Evolutionary conservation across 2,113 vertebrate genomes (phyloP), one percentile per base, ranked within the genome.

Genomic region (Hippocampus guttulatus): DNA sequence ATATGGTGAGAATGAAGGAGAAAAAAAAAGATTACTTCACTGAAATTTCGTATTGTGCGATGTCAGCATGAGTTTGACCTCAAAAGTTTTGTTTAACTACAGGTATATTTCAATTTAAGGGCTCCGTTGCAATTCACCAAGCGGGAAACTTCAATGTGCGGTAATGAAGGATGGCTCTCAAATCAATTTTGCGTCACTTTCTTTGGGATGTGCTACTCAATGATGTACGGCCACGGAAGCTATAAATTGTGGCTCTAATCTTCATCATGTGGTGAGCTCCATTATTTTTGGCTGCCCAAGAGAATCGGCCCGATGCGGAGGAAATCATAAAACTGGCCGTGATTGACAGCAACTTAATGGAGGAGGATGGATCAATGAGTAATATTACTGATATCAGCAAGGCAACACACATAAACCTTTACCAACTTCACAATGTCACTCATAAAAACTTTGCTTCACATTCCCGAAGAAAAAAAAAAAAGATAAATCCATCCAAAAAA

Each of bases 351-450:
- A 76, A 73, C 86, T 85, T 92, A 92, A 92, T 91, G 89, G 88
- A 89, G 72, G 79, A 83, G 83, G 83, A 81, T 8, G 69, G 88
- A 93, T 93, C 92, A 88, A 92, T 93, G 91, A 85, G 91, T 88
- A 89, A 91, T 91, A 38, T 38, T 38, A 0, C 33, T 38, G 33
- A 38, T 38, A 92, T 88, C 90, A 84, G 84, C 81, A 72, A 79
- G 83, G 78, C 83, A 83, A 88, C 83, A 81, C 82, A 68, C 88
- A 87, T 89, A 88, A 89, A 90, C 87, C 89, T 92, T 90, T 87
- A 90, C 74, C 86, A 91, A 92, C 90, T 91, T 91, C 88, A 45
- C 91, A 92, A 92, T 93, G 92, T 93, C 92, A 91, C 88, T 85
- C 79, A 90, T 90, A 90, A 91, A 93, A 38, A 90, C 83, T 89